phyloP scores from a whole-genome alignment of 1,140 invertebrate genomes.

The Drosophila navojoa region DNA sequence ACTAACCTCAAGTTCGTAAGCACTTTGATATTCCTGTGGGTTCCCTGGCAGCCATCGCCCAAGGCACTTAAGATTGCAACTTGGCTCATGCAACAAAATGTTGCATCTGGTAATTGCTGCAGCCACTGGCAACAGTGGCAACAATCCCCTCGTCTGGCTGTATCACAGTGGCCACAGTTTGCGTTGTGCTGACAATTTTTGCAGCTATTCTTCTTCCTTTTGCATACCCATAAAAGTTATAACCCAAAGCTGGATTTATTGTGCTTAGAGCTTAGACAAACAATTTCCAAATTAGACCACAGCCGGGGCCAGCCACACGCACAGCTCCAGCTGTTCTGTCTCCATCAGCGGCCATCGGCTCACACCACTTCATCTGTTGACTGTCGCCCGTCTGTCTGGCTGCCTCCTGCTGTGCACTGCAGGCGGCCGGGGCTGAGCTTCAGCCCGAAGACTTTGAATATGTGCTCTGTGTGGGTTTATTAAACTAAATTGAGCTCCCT shows the following conservation, averaged over 20 bases:
- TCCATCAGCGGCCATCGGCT: neutral
- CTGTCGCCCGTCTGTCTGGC: slow-evolving; percentile 34
- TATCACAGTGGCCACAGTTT: slow-evolving; percentile 27
- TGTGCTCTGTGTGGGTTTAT: slow-evolving; percentile 21
- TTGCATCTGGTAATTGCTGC: slow-evolving; percentile 28
- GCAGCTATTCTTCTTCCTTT: neutral
- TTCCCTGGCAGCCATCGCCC: neutral
- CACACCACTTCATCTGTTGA: neutral
- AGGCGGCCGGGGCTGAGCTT: slow-evolving; percentile 5
- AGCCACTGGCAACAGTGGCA: neutral
- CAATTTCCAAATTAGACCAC: slow-evolving; percentile 48
- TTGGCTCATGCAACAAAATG: slow-evolving; percentile 9
- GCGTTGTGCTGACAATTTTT: slow-evolving; percentile 22
- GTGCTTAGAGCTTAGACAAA: slow-evolving; percentile 45
- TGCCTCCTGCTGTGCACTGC: slow-evolving; percentile 36
- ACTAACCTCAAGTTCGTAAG: slow-evolving; percentile 36
- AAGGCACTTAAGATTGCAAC: slow-evolving; percentile 28
- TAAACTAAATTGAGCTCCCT: slow-evolving; percentile 30
- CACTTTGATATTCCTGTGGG: slow-evolving; percentile 27
- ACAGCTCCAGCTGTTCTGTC: neutral
- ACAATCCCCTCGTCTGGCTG: slow-evolving; percentile 10
- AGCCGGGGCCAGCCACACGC: slow-evolving; percentile 14
- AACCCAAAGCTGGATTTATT: slow-evolving; percentile 45
- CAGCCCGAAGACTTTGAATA: neutral
- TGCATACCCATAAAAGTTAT: slow-evolving; percentile 31